Base-by-base conservation (phyloP, 2,113 vertebrate species). In the Poeciliopsis retropinna region DNA sequence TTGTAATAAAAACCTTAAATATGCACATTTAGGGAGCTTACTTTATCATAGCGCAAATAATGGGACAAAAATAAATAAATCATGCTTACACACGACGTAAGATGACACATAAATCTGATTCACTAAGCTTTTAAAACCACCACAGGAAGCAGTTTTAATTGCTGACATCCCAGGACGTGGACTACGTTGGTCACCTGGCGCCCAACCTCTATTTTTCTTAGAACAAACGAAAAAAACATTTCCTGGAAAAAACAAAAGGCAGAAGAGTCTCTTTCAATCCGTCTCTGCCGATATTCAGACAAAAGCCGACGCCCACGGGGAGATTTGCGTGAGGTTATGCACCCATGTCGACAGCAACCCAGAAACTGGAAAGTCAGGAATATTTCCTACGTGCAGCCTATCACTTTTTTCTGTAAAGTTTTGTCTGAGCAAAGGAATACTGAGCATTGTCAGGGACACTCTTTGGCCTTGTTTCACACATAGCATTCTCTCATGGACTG, bases 341-440 rank as follows among this genome's bases (percentile, higher is more conserved):
- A 9, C 0, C 25, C 19, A 17, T 63, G 19, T 51, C 39, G 6
- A 66, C 60, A 54, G 39, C 4, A 32, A 63, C 30, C 27, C 11
- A 17, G 25, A 27, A 44, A 69, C 78, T 25, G 13, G 54, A 61
- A 15, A 44, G 32, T 60, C 65, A 34, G n/a, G 76, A 32, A 78
- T n/a, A 13, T 29, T 32, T 3, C 25, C 0, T 44, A 31, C 47
- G 32, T 69, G 28, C 37, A 64, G 2, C 19, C 74, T 73, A 31
- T 1, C 13, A 64, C n/a, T 7, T 62, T 47, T 30, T 68, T 60
- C 30, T 3, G 11, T 31, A 22, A 27, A 51, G 15, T 32, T 73
- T 17, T 61, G 37, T 72, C 19, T 66, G 66, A 25, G 61, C 15
- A 37, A 12, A 31, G 28, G 64, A 44, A 37, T 64, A 51, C 61